Evolutionary conservation across 2,113 vertebrate species (phyloP), one percentile per base, ranked within the genome.

Genomic region (Fukomys damarensis): DNA sequence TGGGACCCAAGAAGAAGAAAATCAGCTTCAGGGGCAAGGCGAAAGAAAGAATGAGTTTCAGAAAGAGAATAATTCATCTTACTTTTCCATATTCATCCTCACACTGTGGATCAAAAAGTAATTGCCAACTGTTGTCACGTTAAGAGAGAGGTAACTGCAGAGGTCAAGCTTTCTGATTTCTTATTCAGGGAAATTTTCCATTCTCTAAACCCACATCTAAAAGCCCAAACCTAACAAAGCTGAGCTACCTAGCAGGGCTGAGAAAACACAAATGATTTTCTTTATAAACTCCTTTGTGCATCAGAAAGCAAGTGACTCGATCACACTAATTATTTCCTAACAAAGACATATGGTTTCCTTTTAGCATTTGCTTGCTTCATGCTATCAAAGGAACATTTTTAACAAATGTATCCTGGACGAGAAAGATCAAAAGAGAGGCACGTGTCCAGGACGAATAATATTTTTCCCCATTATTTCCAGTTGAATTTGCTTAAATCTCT

Each of bases 401-500:
- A 85, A 81, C 87, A 93, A 92, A 91, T 26, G 91, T 32, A 56
- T 86, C 92, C 90, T 24, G 58, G 86, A 92, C 83, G 66, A 94
- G 79, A 43, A 61, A 94, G 92, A 93, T 95, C 89, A 89, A 97
- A 97, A 96, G 84, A 87, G 20, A 93, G 70, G 30, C 84, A 74
- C 1, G 3, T 66, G 88, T 96, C 84, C 0, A 0, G 38, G 49
- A 43, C 0, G 0, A 82, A 90, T 82, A 70, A 58, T 94, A 92
- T 95, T 93, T 95, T 95, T 95, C 61, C 85, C 90, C 56, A 91
- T 95, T 96, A 97, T 98, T 98, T 98, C 93, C 93, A 91, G 54
- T 84, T 94, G 91, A 97, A 97, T 98, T 97, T 98, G 81, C 95
- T 97, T 97, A 96, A 97, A 91, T 97, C 86, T 76, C 85, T 92